Conservation (phyloP, 2,113 vertebrate species). For the Malurus melanocephalus region DNA sequence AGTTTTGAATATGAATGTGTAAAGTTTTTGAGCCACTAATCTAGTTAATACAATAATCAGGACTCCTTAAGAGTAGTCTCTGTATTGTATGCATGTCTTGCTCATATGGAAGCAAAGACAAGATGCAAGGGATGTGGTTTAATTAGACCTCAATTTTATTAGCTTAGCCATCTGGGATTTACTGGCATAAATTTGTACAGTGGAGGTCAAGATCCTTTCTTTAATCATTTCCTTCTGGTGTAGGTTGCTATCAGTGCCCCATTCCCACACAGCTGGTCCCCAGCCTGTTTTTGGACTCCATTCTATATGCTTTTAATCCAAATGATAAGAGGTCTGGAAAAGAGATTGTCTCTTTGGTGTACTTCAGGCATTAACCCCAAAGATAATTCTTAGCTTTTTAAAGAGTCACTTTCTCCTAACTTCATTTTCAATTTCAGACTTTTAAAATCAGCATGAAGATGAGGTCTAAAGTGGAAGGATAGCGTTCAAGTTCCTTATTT, state of each 20-base stretch:
- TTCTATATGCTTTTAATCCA: background rate
- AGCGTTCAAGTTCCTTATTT: background rate
- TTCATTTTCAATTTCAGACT: background rate
- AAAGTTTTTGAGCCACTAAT: background rate
- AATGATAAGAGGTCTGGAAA: constrained; percentile 2
- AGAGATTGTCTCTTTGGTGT: background rate
- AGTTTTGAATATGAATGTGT: background rate
- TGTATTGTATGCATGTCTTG: background rate
- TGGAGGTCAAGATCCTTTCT: constrained; percentile 54
- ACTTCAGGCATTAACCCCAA: background rate
- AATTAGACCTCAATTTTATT: constrained; percentile 61
- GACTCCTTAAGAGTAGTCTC: background rate
- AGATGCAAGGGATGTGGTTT: constrained; percentile 59
- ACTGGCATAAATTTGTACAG: constrained; percentile 58
- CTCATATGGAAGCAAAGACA: constrained; percentile 37
- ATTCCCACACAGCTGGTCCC: constrained; percentile 40
- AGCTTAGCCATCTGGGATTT: constrained; percentile 54
- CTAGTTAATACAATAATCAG: background rate
- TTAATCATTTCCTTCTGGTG: constrained; percentile 50
- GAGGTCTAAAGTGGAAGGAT: background rate
- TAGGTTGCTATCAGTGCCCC: background rate
- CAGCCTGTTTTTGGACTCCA: background rate
- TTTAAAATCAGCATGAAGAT: background rate
- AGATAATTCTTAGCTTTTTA: background rate
- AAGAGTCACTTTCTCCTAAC: constrained; percentile 37